Evolutionary conservation across 30 jellyfish, hydroid and myxozoan genomes (phyloP), one percentile per base, ranked within the genome.

Genomic region (Hydractinia symbiolongicarpus): DNA sequence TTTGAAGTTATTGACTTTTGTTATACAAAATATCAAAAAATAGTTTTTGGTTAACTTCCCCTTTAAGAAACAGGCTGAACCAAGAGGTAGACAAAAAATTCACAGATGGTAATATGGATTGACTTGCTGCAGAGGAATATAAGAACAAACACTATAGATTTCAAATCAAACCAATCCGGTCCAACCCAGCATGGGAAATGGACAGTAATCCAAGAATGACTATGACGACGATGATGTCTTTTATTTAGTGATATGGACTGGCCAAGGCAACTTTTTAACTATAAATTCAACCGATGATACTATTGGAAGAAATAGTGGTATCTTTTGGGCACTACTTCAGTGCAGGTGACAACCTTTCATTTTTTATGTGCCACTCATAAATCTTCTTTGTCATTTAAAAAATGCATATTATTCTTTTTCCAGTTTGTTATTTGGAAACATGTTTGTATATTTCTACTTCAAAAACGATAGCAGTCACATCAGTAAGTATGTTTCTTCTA

Each of bases 211-310:
- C 44, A 30, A 30, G 44, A 30, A 2, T 30, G 44, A 30, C 44
- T 0, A 30, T 30, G 44, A 30, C 44, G 44, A 30, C 2, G 44
- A 30, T 30, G 44, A 30, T 69, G 15, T 11, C 20, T 69, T 69
- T 58, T 6, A n/a, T 79, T 4, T 66, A 93, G 98, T 93, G 50
- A 84, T 93, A 21, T 93, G 98, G 98, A 86, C 96, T 19, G 98
- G 96, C 19, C 98, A 93, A 81, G 98, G 98, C 5, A 93, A 87
- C 84, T 93, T 83, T 81, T 90, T 93, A 4, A 93, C 98, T n/a
- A 82, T 93, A 61, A 93, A 93, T 61, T 93, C 98, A 4, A 85
- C 84, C 62, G 82, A 85, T 50, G 98, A 93, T 8, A 93, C 98
- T 4, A 93, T 93, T 95, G 96, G 95, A 61, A 73, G 98, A 55